Evolutionary conservation across 2,888 invertebrate species (phyloP).

Genomic region (Hypercompe scribonia): DNA sequence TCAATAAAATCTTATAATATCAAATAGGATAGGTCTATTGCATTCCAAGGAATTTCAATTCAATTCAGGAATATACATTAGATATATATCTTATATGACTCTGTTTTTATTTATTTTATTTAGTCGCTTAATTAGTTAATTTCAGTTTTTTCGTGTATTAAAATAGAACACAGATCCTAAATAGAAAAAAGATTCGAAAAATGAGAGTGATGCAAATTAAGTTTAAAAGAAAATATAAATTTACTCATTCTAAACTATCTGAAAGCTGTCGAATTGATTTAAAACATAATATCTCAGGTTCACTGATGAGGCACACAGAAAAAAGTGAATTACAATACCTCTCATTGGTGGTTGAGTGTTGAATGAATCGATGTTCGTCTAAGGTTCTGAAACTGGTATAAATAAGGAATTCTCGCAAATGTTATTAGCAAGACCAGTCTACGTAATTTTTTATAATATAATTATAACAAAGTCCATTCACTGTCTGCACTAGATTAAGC

Average conservation of each 20-base stretch:
- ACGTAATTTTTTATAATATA: neutral
- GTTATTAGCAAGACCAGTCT: neutral
- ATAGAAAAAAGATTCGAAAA: neutral
- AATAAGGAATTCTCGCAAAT: neutral
- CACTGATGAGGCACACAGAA: neutral
- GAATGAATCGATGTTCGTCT: conserved; percentile 1
- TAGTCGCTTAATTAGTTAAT: no score
- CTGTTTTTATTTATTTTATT: no score
- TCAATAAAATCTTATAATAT: no score
- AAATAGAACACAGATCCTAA: neutral
- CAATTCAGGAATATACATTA: no score
- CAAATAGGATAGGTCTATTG: no score
- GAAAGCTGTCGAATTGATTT: neutral
- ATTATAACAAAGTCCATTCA: neutral
- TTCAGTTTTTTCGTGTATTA: no score
- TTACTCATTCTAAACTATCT: neutral
- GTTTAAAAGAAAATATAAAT: neutral
- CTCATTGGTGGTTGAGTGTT: neutral
- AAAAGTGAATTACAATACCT: neutral
- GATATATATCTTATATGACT: no score
- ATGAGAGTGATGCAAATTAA: conserved; percentile 1
- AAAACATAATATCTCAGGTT: neutral
- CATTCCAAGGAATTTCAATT: no score
- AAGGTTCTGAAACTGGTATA: conserved; percentile 1
- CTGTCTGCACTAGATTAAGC: no score